Base-by-base conservation (phyloP, 2,113 vertebrate genomes). In the Myodes glareolus region DNA sequence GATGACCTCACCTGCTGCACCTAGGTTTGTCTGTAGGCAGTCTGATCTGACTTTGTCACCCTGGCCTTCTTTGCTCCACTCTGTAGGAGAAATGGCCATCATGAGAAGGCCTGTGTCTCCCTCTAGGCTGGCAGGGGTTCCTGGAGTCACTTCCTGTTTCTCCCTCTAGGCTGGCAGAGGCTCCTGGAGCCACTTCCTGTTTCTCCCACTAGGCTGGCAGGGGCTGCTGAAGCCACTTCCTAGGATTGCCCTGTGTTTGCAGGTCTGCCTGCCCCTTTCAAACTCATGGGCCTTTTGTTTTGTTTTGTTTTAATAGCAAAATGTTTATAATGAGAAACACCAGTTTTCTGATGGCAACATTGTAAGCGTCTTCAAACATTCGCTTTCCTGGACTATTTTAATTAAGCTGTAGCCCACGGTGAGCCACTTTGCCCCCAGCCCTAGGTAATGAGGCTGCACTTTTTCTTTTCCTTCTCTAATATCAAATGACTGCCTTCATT, bases 31-130 rank as follows among this genome's bases (percentile, higher is more conserved):
- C 33, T 73, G 12, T 29, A 52, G 27, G 29, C 12, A 11, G 65
- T 27, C 25, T 1, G 65, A 2, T 55, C n/a, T 3, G 11, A n/a
- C 16, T 4, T 17, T 0, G 17, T 31, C 65, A 36, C 3, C 45
- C 19, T 14, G 0, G 33, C 11, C 67, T 82, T 6, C 23, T 16
- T 29, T 4, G 33, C 10, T 14, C 29, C 52, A 61, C 42, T 65
- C 21, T 67, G 25, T 61, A 50, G 58, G 39, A 33, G 58, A 10
- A 9, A 8, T 63, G 58, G 4, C 17, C 14, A 5, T 8, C 21
- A 6, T 16, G 11, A 7, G 23, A 4, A 14, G 27, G 58, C 19
- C 75, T 11, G 42, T 13, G 25, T 61, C 52, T 76, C 52, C n/a
- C 70, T 21, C 9, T 31, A 39, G 70, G 50, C 25, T 39, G 52